A percentile compares a stretch with the other conserved stretches of the same genome.
Conservation (phyloP, 2,888 invertebrate genomes). For the Amiota communis region DNA sequence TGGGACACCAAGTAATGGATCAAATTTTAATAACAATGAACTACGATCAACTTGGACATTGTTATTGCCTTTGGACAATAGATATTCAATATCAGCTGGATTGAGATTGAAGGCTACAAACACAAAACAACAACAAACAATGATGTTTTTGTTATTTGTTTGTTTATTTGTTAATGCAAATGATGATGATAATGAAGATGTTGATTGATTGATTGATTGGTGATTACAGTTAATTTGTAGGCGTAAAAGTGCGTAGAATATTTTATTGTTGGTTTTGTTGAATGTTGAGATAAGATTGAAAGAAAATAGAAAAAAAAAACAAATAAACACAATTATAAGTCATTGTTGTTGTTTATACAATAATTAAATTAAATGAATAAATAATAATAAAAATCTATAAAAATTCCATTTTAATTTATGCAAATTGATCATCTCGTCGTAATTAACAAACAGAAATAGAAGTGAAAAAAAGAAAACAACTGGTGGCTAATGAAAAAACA, state of each 20-base stretch:
- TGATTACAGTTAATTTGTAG: too few relatives aligned
- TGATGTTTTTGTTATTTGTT: neutral
- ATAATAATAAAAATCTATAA: neutral
- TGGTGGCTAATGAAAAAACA: too few relatives aligned
- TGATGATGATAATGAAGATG: neutral
- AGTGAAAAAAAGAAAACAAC: neutral
- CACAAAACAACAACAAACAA: conserved; percentile 33
- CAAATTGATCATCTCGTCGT: neutral
- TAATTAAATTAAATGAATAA: too few relatives aligned
- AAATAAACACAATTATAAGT: neutral
- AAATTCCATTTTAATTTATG: conserved; percentile 11
- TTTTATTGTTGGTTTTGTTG: neutral
- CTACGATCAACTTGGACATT: conserved; percentile 68
- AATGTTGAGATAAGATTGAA: neutral
- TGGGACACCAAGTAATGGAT: conserved; percentile 71
- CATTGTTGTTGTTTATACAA: too few relatives aligned
- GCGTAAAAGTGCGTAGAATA: conserved; percentile 4
- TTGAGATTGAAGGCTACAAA: conserved; percentile 71
- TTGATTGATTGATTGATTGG: too few relatives aligned
- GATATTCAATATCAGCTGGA: conserved; percentile 72
- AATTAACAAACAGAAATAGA: neutral
- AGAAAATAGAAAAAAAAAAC: conserved; percentile 4
- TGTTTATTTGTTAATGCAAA: conserved; percentile 8
- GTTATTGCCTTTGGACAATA: conserved; percentile 71
- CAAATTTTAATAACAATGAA: conserved; percentile 71